Base-by-base conservation (phyloP, 2,888 invertebrate species). In the Andrena praecox region DNA sequence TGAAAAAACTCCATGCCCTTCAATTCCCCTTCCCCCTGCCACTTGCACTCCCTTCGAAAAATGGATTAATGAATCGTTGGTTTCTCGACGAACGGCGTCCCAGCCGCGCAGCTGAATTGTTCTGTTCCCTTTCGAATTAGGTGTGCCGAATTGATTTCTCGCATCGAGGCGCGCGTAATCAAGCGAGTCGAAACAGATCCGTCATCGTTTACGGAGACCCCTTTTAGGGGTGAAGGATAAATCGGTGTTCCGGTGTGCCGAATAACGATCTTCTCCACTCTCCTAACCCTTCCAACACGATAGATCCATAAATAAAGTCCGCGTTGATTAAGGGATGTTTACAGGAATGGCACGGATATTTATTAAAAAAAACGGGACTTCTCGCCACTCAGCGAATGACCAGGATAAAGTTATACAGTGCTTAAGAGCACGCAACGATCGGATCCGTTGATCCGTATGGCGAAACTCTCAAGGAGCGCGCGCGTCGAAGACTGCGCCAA, bases 41-140 rank as follows among this genome's bases (percentile, higher is more conserved):
- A 33, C 31, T 54, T 62, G 20, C 54, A 20, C 24, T 12, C 20
- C 72, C n/a, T 24, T 50, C 12, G 29, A 33, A 69, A 63, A 73
- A 74, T 42, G 73, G 72, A 72, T 66, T 70, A 87, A 80, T 71
- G 80, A 73, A 77, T 72, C 33, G 42, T 59, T 69, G 59, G 69
- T 64, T 59, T 56, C 48, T 20, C 60, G 56, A 54, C 24, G 69
- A 50, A 59, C 66, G 72, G 59, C 35, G 8, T 62, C 50, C 52
- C 42, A 42, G 24, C 50, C 35, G 27, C 60, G 20, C 62, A 54
- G 70, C 54, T 20, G n/a, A 27, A 59, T 64, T 54, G 54, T 54
- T 73, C 54, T 6, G 27, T 56, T 5, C 72, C 29, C 73, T 73
- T 42, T 66, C 48, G 56, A 72, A 56, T 71, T n/a, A 64, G 6